A percentile compares a stretch with the other conserved stretches of the same genome.
phyloP scores from a whole-genome alignment of 2,888 invertebrate genomes.

The Scaptomyza caliginosa region DNA sequence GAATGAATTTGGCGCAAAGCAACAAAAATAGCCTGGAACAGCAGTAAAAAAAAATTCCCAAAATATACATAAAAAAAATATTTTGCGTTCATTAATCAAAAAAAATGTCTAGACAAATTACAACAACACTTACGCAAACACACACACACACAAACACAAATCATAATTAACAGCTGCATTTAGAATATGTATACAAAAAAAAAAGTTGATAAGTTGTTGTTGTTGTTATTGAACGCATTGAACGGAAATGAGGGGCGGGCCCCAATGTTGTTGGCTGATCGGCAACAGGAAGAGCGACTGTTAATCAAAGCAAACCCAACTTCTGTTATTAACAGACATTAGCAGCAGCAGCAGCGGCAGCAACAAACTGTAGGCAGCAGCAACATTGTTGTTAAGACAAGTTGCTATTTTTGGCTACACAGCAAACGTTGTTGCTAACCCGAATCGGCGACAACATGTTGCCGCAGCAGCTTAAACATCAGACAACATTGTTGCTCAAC shows the following conservation, averaged over 20 bases:
- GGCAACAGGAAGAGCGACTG: constrained; percentile 50
- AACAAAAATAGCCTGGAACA: constrained; percentile 45
- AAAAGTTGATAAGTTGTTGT: constrained; percentile 37
- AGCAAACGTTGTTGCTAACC: neutral
- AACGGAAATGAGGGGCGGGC: constrained; percentile 58
- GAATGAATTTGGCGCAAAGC: constrained; percentile 50
- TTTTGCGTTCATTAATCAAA: constrained; percentile 58
- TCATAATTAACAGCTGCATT: constrained; percentile 46
- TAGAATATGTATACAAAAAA: constrained; percentile 7
- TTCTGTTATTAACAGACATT: constrained; percentile 28
- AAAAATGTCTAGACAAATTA: constrained; percentile 67
- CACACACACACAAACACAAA: constrained; percentile 12
- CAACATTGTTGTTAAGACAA: constrained; percentile 30
- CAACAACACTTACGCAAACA: constrained; percentile 32
- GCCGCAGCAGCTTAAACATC: constrained; percentile 1
- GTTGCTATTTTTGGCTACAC: neutral
- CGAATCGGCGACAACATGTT: constrained; percentile 13
- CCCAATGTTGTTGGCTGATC: constrained; percentile 4
- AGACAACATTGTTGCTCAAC: neutral
- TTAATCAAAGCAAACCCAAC: constrained; percentile 26
- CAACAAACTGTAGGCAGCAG: constrained; percentile 20
- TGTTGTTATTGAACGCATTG: constrained; percentile 20
- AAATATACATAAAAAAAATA: constrained; percentile 28
- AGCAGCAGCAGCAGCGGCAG: constrained; percentile 5
- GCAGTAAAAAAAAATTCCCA: constrained; percentile 15